These are phyloP conservation scores for Muscicapa adusta DNA, from an alignment of 2,113 vertebrate species.

Conservation along the genomic window DNA sequence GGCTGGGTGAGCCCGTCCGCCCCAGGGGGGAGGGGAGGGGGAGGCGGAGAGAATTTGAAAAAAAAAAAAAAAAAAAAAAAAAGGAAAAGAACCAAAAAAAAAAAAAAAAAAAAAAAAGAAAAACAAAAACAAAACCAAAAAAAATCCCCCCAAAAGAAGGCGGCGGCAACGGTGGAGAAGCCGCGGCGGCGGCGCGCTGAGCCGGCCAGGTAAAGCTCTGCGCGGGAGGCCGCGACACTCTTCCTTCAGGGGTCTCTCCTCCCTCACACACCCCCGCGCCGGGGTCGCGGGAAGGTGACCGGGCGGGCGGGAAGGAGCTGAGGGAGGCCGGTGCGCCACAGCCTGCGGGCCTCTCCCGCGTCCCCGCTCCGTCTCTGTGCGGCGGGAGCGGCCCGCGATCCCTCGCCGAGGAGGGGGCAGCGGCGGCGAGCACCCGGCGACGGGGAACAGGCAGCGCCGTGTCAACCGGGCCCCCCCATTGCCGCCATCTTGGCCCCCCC, in stretches of 20 bases:
- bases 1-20: constrained; percentile 25
- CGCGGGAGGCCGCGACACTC: constrained; percentile 1
- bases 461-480: constrained; percentile 36
- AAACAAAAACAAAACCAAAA: neutral
- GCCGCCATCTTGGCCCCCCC: constrained; percentile 72
- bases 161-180: neutral
- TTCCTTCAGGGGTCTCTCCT: constrained; percentile 5
- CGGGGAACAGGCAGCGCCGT: neutral
- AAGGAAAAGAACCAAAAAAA: neutral
- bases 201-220: constrained; percentile 37
- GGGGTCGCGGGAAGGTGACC: constrained; percentile 38
- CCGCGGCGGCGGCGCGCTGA: constrained; percentile 14
- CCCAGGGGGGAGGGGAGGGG: constrained; percentile 46
- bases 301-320: neutral
- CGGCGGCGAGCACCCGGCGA: neutral
- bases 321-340: neutral
- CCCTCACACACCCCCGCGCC: neutral
- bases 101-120: neutral
- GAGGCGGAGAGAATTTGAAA: neutral
- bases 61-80: neutral
- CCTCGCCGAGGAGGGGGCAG: neutral
- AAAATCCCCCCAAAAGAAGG: neutral
- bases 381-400: neutral
- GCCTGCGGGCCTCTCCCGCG: neutral
- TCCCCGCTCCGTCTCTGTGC: neutral